A percentile compares a stretch with the other conserved stretches of the same genome.
Conservation (phyloP, 2,888 invertebrate genomes). For the Biston betularia region DNA sequence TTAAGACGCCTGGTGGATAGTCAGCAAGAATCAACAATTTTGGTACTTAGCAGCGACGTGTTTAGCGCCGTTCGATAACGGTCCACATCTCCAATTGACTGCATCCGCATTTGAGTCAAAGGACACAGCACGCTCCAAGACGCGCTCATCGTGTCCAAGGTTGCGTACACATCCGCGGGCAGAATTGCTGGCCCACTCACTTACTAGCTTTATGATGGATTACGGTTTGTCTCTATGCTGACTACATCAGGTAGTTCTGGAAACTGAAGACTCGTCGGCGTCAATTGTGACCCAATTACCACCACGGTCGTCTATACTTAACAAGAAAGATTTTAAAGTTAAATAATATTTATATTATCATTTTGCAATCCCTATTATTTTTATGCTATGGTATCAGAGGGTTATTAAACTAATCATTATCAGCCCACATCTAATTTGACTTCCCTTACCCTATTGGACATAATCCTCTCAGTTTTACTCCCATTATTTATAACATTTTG, state of each 20-base stretch:
- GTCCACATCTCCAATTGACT: slow-evolving; percentile 76
- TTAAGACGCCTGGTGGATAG: neutral
- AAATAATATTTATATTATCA: no score
- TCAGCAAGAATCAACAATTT: neutral
- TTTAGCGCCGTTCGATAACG: slow-evolving; percentile 83
- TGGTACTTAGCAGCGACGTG: slow-evolving; percentile 53
- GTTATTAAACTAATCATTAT: neutral
- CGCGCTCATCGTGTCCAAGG: slow-evolving; percentile 79
- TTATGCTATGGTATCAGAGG: no score
- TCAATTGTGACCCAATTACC: neutral
- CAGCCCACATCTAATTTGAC: neutral
- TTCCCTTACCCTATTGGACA: neutral
- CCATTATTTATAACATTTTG: no score
- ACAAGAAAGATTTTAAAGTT: no score
- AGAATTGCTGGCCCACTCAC: slow-evolving; percentile 59
- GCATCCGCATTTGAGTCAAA: slow-evolving; percentile 84
- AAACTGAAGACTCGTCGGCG: neutral
- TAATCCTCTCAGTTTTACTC: neutral
- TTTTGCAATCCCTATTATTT: no score
- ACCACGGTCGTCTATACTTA: no score
- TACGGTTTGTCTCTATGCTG: slow-evolving; percentile 36
- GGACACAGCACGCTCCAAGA: slow-evolving; percentile 81
- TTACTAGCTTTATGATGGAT: slow-evolving; percentile 58
- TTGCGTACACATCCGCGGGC: slow-evolving; percentile 71
- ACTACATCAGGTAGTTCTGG: slow-evolving; percentile 3